Percentiles rank a stretch among this genome's conserved stretches.
Evolutionary conservation across 2,113 vertebrate genomes (phyloP).

Genomic region (Saccopteryx bilineata): DNA sequence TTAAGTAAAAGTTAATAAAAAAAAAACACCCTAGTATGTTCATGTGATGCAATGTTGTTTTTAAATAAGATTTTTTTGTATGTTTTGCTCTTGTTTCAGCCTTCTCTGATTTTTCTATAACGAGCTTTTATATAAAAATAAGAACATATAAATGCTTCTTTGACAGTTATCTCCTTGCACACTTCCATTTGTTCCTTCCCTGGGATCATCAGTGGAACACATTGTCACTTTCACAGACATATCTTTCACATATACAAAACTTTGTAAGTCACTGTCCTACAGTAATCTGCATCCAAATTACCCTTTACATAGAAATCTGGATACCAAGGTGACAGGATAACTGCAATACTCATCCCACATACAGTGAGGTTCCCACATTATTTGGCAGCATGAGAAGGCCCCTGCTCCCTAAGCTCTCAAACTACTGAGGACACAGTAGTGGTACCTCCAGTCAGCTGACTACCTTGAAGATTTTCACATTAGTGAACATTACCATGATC

Average conservation of each 20-base stretch:
- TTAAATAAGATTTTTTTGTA: background rate
- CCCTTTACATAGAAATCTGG: background rate
- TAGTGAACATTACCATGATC: background rate
- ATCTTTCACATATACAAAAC: background rate
- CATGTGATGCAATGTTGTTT: background rate
- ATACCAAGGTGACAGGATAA: background rate
- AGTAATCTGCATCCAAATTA: background rate
- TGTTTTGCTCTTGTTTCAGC: background rate
- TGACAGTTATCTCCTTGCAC: background rate
- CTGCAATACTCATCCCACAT: background rate
- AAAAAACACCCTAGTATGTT: background rate
- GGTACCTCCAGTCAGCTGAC: background rate
- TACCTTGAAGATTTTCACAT: background rate
- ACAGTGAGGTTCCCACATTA: background rate
- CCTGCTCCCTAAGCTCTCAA: background rate
- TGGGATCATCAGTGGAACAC: background rate
- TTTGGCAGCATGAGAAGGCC: background rate
- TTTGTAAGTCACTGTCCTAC: background rate
- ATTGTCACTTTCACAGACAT: background rate
- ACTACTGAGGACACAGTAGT: background rate
- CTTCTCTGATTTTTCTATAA: conserved; percentile 15
- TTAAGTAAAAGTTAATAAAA: no score
- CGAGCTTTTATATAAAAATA: background rate
- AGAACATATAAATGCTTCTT: background rate
- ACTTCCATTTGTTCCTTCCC: no score